Conservation (phyloP, 2,113 vertebrate species). For the Megaceryle torquata region DNA sequence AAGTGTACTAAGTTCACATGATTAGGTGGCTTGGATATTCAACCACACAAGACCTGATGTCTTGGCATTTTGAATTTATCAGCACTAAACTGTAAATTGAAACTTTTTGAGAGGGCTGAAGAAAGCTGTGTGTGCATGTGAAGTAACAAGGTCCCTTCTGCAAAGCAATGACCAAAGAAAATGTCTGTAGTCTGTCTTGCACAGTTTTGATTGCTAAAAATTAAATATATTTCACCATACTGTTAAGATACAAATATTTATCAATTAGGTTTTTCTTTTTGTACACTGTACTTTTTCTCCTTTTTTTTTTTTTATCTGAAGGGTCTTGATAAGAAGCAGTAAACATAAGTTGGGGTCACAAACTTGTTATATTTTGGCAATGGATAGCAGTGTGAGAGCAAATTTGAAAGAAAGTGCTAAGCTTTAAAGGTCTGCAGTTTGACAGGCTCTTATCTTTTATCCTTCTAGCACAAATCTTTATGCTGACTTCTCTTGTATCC, state of each 20-base stretch:
- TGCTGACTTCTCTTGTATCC: constrained; percentile 55
- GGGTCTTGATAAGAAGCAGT: constrained; percentile 30
- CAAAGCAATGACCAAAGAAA: background rate
- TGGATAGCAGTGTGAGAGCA: constrained; percentile 17
- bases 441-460: constrained; percentile 67
- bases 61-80: background rate
- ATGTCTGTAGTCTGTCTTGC: background rate
- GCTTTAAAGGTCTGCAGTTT: constrained; percentile 57
- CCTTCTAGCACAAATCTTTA: constrained; percentile 57
- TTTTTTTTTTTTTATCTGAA: background rate
- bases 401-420: constrained; percentile 62
- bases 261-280: background rate
- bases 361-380: constrained; percentile 27
- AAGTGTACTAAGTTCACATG: background rate
- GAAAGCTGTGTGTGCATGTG: background rate
- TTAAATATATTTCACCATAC: background rate
- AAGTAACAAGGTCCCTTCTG: background rate
- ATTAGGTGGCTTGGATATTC: background rate
- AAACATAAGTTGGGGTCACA: constrained; percentile 3
- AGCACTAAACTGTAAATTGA: background rate
- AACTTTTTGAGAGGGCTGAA: background rate
- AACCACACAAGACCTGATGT: background rate
- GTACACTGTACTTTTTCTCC: background rate
- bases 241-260: background rate
- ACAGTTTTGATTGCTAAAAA: background rate